Base-by-base conservation (phyloP, 1,140 invertebrate genomes). In the Leptestheria dahalacensis region DNA sequence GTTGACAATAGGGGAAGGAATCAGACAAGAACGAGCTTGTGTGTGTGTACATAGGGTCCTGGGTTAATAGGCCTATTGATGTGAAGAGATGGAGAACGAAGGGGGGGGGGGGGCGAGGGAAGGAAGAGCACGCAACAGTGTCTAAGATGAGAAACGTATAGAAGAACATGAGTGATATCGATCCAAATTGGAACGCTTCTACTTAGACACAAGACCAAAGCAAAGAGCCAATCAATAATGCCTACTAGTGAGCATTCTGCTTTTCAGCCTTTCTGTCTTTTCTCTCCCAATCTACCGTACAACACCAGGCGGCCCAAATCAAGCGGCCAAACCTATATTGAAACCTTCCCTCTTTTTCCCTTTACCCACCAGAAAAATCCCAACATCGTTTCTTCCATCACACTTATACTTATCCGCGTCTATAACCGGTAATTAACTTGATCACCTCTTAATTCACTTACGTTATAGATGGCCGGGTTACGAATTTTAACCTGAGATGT, bases 191-290 rank as follows among this genome's bases (percentile, higher is more conserved):
- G 53, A 33, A 55, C 53, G 53, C 53, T 55, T 12, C 53, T 55
- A 55, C 53, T 55, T 55, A 55, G 53, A 55, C 28, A 54, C 52
- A 54, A 24, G 29, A 24, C n/a, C 53, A 41, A 41, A 41, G 33
- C 33, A 41, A 41, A 29, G 53, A 33, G 53, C 62, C 62, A 64
- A 64, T 63, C 61, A 63, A 62, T 64, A 64, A 64, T 64, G 33
- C 33, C 33, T 41, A 41, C 6, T 41, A 41, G 33, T 41, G 33
- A 41, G 33, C 33, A 41, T 41, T 41, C 47, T 29, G 3, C 50
- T 33, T 33, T 29, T 24, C 50, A 3, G 49, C 11, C 47, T 51
- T 4, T 21, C 3, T 18, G 2, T 25, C 47, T 21, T 3, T 51
- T 33, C 50, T 28, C 52, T 25, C n/a, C 47, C 57, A 18, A 18